Evolutionary conservation across 1,140 invertebrate species (phyloP).

Genomic region (Aphaenogaster floridana): DNA sequence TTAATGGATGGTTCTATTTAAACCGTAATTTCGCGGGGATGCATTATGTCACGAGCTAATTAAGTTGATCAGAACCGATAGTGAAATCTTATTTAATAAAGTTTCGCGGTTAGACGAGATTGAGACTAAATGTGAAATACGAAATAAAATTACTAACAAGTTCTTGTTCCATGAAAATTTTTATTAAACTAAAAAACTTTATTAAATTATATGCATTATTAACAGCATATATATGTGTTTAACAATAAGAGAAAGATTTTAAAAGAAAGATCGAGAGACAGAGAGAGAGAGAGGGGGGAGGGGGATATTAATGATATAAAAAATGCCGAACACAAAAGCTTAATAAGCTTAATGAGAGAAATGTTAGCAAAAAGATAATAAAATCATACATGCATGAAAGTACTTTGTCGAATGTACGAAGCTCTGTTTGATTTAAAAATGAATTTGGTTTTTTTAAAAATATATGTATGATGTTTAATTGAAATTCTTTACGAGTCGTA

Average conservation of each 20-base stretch:
- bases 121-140: neutral
- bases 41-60: conserved; percentile 21
- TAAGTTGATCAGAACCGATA: conserved; percentile 17
- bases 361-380: conserved; percentile 2
- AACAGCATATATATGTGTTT: neutral
- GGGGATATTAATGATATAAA: neutral
- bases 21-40: conserved; percentile 17
- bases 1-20: conserved; percentile 45
- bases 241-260: neutral
- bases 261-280: neutral
- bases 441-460: neutral
- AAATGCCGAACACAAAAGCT: neutral
- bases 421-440: neutral
- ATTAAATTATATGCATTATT: neutral
- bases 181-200: neutral
- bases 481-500: conserved; percentile 27
- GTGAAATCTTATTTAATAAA: neutral
- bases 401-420: conserved; percentile 6
- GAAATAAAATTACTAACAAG: neutral
- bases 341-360: neutral
- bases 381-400: neutral
- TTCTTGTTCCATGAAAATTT: neutral
- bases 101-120: neutral
- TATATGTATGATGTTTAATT: conserved; percentile 1
- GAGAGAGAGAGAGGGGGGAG: neutral